Evolutionary conservation across 1,140 invertebrate species (phyloP).

Genomic region (Ceratoteleas bidentatus): DNA sequence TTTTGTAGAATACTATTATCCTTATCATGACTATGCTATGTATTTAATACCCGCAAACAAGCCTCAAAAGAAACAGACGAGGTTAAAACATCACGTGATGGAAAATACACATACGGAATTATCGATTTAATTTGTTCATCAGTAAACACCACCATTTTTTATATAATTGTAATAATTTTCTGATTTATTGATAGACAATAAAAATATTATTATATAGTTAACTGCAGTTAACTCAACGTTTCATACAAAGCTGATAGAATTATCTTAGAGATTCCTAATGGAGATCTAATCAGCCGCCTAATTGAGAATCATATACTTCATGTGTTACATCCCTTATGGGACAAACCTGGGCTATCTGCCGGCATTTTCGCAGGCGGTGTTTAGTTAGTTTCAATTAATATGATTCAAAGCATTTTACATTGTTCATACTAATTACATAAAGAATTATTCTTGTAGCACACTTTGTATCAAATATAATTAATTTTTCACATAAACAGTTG

Average conservation of each 20-base stretch:
- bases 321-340: too few relatives aligned
- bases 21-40: too few relatives aligned
- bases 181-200: too few relatives aligned
- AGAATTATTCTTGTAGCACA: not conserved
- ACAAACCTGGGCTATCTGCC: slow-evolving; percentile 22
- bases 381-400: slow-evolving; percentile 26
- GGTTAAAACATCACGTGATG: too few relatives aligned
- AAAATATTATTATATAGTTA: too few relatives aligned
- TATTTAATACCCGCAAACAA: too few relatives aligned
- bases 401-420: slow-evolving; percentile 16
- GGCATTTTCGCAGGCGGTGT: slow-evolving; percentile 10
- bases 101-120: too few relatives aligned
- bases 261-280: slow-evolving; percentile 38
- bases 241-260: slow-evolving; percentile 26
- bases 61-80: too few relatives aligned
- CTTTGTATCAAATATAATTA: not conserved
- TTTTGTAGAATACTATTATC: too few relatives aligned
- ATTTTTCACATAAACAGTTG: not conserved
- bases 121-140: too few relatives aligned
- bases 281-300: slow-evolving; percentile 34
- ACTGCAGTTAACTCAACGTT: slow-evolving; percentile 19
- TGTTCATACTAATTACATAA: slow-evolving; percentile 2
- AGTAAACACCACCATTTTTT: too few relatives aligned
- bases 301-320: slow-evolving; percentile 45
- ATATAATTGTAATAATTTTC: too few relatives aligned